Conservation (phyloP, 2,113 vertebrate species). For the Centropus unirufus region DNA sequence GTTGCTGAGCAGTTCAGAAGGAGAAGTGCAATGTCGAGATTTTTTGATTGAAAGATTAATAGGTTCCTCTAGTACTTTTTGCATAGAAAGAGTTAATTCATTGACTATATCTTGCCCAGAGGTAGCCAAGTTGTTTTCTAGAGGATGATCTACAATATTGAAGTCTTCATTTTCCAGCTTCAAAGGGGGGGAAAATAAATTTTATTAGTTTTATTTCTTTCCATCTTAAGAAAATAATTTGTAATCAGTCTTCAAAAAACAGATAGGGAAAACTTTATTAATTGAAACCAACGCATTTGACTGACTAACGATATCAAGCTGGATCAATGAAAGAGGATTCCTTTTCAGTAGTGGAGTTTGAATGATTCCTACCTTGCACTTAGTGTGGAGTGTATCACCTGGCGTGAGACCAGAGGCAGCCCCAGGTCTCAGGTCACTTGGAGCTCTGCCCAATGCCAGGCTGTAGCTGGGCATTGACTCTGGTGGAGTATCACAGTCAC, state of each 20-base stretch:
- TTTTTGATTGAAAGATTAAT: conserved; percentile 84
- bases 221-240: neutral
- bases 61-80: conserved; percentile 80
- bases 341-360: neutral
- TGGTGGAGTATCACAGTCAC: conserved; percentile 66
- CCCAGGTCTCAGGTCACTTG: conserved; percentile 62
- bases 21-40: conserved; percentile 9
- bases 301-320: neutral
- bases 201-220: neutral
- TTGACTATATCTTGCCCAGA: conserved; percentile 52
- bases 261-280: neutral
- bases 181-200: neutral
- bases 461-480: conserved; percentile 71
- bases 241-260: neutral
- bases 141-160: conserved; percentile 25
- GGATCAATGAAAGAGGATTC: neutral
- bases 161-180: conserved; percentile 78
- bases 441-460: conserved; percentile 19
- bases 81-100: conserved; percentile 72
- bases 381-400: conserved; percentile 60
- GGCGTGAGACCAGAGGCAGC: conserved; percentile 46
- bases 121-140: conserved; percentile 42
- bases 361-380: conserved; percentile 78
- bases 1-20: conserved; percentile 33
- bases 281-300: neutral